Percentiles rank a stretch among this genome's conserved stretches.
These are phyloP conservation scores for Heteromurus nitidus DNA, from an alignment of 2,888 invertebrate genomes.

Conservation along the genomic window DNA sequence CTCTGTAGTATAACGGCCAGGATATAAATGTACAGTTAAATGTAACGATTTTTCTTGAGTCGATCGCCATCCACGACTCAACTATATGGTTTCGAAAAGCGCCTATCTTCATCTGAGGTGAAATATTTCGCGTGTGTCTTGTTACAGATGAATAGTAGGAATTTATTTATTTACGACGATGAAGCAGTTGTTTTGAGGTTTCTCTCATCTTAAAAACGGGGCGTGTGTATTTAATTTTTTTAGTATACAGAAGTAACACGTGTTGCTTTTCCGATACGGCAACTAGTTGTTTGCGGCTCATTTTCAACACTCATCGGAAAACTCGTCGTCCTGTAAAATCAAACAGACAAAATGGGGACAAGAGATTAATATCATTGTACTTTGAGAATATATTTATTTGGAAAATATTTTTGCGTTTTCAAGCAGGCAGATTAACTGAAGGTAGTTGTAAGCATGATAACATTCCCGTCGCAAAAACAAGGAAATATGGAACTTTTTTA, in stretches of 20 bases:
- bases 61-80: conserved; percentile 3
- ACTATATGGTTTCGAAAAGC: conserved; percentile 7
- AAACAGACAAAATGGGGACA: conserved; percentile 24
- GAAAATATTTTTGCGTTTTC: not conserved
- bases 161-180: too few relatives aligned
- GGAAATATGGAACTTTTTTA: not conserved
- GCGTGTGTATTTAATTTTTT: too few relatives aligned
- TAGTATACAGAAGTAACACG: conserved; percentile 30
- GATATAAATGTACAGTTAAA: not conserved
- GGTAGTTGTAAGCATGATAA: too few relatives aligned
- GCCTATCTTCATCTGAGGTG: conserved; percentile 35
- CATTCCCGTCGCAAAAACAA: too few relatives aligned
- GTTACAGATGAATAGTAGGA: conserved; percentile 55
- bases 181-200: conserved; percentile 55
- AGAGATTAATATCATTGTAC: not conserved
- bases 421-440: conserved; percentile 1
- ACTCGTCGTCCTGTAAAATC: conserved; percentile 72
- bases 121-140: conserved; percentile 35
- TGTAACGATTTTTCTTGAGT: too few relatives aligned
- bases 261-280: conserved; percentile 38
- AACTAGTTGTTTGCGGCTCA: conserved; percentile 57
- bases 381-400: not conserved
- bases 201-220: conserved; percentile 52
- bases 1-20: not conserved
- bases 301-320: conserved; percentile 73